Evolutionary conservation across 2,797 vertebrate species (phyloP), one percentile per base, ranked within the genome.

Genomic region (Graptemys geographica): DNA sequence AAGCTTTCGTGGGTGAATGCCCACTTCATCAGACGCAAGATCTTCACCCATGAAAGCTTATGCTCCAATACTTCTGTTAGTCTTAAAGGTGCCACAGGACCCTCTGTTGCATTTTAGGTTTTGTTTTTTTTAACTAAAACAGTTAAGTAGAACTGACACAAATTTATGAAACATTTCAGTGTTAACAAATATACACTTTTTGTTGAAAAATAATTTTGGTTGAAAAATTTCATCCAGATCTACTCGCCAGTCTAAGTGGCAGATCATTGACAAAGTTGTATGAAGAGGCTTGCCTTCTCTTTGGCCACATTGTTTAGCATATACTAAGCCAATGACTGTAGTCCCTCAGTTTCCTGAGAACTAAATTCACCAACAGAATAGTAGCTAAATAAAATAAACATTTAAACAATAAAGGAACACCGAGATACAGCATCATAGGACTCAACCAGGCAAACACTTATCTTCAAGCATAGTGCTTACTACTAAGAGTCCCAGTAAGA

Each of bases 341-440:
- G 33, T 53, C 31, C 27, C 78, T 88, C 3, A 81, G 15, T 72
- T 23, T 72, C 5, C n/a, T 0, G 2, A 74, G n/a, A 85, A 12
- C 27, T 84, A 33, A 90, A 28, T 23, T 69, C 59, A 79, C 84
- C 37, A 65, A 41, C 25, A 41, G 44, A 51, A 31, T 27, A 27
- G 10, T 1, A 83, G 11, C 8, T 62, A 84, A 11, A 18, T n/a
- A 49, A 81, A 94, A 25, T 79, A 18, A 92, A 15, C 28, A 3
- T 1, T 37, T 18, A 56, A 81, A 28, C 86, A 47, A 57, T 28
- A 44, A 57, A 69, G 33, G 33, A 69, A 69, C n/a, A 7, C 27
- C 21, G 13, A 16, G 0, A 0, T 18, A 1, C 0, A 74, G 52
- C 76, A 74, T 25, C 7, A 1, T 4, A 23, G 79, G n/a, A 21